phyloP scores from a whole-genome alignment of 2,113 vertebrate species.

The Petaurus breviceps region DNA sequence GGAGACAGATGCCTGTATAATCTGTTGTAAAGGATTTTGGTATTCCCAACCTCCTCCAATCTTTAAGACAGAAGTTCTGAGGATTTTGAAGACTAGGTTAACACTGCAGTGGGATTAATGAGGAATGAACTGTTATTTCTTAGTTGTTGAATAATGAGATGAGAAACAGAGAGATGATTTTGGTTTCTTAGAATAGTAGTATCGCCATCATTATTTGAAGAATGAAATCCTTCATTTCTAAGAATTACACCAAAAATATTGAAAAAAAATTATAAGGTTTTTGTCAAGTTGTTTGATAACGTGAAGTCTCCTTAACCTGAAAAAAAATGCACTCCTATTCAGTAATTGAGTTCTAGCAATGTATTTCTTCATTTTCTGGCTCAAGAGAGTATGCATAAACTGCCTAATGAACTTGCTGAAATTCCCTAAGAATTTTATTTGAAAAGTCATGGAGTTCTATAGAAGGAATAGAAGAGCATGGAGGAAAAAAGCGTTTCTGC shows the following conservation, averaged over 20 bases:
- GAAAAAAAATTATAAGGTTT: neutral
- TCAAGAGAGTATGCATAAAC: neutral
- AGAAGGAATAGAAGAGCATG: neutral
- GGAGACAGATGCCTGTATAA: neutral
- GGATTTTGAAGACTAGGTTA: neutral
- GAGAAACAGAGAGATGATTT: neutral
- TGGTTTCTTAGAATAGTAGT: neutral
- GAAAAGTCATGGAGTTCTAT: neutral
- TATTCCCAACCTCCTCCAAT: neutral
- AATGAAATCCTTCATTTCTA: constrained; percentile 15
- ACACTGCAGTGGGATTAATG: neutral
- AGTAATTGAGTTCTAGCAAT: constrained; percentile 27
- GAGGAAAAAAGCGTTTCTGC: neutral
- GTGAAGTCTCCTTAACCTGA: neutral
- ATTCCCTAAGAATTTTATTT: neutral
- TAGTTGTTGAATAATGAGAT: neutral
- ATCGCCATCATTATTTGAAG: neutral
- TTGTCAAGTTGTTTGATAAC: constrained; percentile 37
- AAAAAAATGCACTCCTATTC: neutral
- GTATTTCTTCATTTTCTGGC: neutral
- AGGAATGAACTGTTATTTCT: neutral
- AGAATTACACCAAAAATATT: constrained; percentile 16
- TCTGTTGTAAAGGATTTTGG: neutral
- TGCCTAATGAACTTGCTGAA: neutral
- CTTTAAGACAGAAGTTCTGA: neutral